Base-by-base conservation (phyloP, 1,140 invertebrate species). In the Apis laboriosa region DNA sequence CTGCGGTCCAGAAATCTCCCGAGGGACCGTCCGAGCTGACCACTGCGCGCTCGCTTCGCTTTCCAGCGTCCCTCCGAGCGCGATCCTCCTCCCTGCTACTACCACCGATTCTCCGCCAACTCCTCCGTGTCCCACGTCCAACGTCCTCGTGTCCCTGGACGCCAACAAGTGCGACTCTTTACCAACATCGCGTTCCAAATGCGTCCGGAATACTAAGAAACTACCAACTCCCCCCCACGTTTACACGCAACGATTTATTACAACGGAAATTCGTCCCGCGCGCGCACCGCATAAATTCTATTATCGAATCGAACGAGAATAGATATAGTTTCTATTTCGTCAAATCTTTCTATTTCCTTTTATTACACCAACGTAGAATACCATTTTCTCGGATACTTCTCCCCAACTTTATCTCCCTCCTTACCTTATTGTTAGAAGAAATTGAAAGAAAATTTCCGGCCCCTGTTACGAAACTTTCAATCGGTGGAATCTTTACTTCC, bases 91-190 rank as follows among this genome's bases (percentile, higher is more conserved):
- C 73, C 84, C 88, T 89, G 86, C 88, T 85, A 82, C 87, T 34
- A 77, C 66, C 73, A 49, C 60, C 73, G 80, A 86, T 61, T 77
- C 76, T 79, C 77, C 51, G 66, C 78, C 75, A 56, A 24, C 75
- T 86, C 77, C 81, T 91, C 88, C 84, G 66, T 87, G 88, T 92
- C 88, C 89, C 88, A 91, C 90, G 88, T 90, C 85, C 91, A 80
- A 88, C 86, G 77, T 90, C 86, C 70, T 88, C 79, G 75, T 90
- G 90, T 92, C 92, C 92, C 92, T 88, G 81, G 91, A 89, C 90
- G 89, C 92, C 92, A 93, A 93, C 91, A 93, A 93, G 92, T 93
- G 91, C 91, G 90, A 93, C 91, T 93, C 92, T 93, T 93, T 93
- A 92, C 91, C 89, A 91, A 93, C 92, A 93, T 91, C 91, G 91